These are phyloP conservation scores for Drosophila quinaria DNA, from an alignment of 2,888 invertebrate genomes.

Conservation along the genomic window DNA sequence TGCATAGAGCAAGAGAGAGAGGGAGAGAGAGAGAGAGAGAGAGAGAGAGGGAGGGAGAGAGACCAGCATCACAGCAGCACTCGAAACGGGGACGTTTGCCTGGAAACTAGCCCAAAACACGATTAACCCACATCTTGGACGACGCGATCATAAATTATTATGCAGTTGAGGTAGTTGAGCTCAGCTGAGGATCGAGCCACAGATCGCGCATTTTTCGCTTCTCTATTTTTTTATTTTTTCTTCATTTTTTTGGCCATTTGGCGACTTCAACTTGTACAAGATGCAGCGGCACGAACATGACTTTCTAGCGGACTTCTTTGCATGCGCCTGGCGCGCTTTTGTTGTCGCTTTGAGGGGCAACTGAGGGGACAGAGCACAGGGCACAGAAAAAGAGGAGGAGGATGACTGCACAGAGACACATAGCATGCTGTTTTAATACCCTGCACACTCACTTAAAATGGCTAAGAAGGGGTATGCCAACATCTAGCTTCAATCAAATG, in stretches of 20 bases:
- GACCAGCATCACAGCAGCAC: conserved; percentile 36
- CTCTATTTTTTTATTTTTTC: conserved; percentile 9
- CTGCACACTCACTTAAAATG: background rate
- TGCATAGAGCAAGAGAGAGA: conserved; percentile 38
- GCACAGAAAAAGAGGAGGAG: background rate
- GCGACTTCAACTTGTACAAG: conserved; percentile 48
- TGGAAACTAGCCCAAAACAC: conserved; percentile 85
- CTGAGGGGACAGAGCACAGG: conserved; percentile 8
- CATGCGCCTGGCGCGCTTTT: conserved; percentile 74
- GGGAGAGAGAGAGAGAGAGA: conserved; percentile 19
- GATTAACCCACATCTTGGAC: conserved; percentile 86
- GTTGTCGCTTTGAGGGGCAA: conserved; percentile 50
- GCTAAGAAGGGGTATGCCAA: background rate
- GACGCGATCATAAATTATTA: conserved; percentile 86
- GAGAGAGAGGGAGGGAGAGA: conserved; percentile 3
- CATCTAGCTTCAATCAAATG: too few species aligned
- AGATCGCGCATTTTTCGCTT: conserved; percentile 43
- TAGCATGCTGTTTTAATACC: conserved; percentile 46
- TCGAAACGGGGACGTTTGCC: conserved; percentile 36
- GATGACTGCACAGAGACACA: conserved; percentile 30
- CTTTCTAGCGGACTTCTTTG: conserved; percentile 82
- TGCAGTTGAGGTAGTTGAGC: conserved; percentile 68
- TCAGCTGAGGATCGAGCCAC: conserved; percentile 27
- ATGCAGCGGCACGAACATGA: conserved; percentile 73
- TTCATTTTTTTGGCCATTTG: conserved; percentile 59